Conservation (phyloP, 1,140 invertebrate genomes). For the Chironomus tepperi region DNA sequence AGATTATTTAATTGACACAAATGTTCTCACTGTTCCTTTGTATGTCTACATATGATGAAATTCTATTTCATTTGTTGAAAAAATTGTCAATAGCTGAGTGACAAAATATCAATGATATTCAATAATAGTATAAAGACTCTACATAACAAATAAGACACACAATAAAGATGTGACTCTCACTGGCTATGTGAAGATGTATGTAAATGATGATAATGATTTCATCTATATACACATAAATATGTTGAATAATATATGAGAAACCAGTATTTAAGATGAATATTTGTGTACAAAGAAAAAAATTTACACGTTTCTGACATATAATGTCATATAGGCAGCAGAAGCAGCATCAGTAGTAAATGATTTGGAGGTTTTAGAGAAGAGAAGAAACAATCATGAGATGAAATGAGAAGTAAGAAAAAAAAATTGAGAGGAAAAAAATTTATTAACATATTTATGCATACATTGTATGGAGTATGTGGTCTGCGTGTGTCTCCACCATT, state of each 20-base stretch:
- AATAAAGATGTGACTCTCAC: no score
- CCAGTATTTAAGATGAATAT: neutral
- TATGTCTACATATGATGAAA: no score
- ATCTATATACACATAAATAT: conserved; percentile 3
- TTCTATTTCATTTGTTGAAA: no score
- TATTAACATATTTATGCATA: conserved; percentile 6
- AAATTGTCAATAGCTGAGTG: no score
- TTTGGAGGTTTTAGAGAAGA: neutral
- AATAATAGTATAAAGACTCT: no score
- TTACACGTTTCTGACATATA: conserved; percentile 7
- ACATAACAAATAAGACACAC: no score
- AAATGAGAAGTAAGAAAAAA: neutral
- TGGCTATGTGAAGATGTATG: neutral
- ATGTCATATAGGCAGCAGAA: neutral
- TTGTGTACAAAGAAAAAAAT: neutral
- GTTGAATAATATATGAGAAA: neutral
- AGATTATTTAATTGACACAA: no score
- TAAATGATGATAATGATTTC: conserved; percentile 12
- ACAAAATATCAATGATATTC: no score
- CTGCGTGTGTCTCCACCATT: neutral
- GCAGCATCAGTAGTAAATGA: neutral
- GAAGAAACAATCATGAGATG: neutral
- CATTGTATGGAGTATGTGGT: neutral
- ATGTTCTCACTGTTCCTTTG: no score
- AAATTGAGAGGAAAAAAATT: neutral